These are phyloP conservation scores for Drosophila hamatofila DNA, from an alignment of 2,888 invertebrate genomes.

Conservation along the genomic window DNA sequence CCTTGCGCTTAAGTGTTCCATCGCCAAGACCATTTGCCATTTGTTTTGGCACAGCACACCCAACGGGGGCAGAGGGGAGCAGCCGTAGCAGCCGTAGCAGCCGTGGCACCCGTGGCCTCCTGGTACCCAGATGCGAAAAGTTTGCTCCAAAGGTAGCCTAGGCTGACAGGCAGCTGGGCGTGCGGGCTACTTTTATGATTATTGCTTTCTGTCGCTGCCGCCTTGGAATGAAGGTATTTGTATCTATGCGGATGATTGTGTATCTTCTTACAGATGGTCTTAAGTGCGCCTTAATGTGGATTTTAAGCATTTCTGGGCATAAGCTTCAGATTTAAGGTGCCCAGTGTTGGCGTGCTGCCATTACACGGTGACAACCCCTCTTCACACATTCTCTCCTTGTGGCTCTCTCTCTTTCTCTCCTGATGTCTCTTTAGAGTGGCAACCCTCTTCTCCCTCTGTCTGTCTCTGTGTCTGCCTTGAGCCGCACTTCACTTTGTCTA, in stretches of 20 bases:
- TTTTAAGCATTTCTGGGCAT: constrained; percentile 63
- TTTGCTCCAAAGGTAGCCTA: constrained; percentile 53
- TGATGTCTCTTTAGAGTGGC: constrained; percentile 20
- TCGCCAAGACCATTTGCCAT: constrained; percentile 71
- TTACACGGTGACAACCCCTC: constrained; percentile 26
- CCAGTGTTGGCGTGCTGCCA: constrained; percentile 51
- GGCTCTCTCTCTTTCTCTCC: neutral
- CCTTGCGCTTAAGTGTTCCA: constrained; percentile 73
- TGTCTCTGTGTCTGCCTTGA: constrained; percentile 20
- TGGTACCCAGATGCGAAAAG: constrained; percentile 53
- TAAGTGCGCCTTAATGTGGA: constrained; percentile 64
- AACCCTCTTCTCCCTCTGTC: constrained; percentile 32
- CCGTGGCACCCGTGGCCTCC: constrained; percentile 15
- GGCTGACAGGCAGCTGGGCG: constrained; percentile 37
- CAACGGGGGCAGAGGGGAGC: neutral
- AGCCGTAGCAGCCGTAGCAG: constrained; percentile 1
- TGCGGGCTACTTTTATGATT: constrained; percentile 74
- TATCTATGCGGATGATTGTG: constrained; percentile 21
- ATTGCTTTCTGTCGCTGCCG: constrained; percentile 59
- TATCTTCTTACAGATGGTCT: constrained; percentile 25
- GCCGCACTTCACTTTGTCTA: constrained; percentile 75
- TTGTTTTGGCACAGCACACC: constrained; percentile 59
- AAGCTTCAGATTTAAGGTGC: constrained; percentile 63
- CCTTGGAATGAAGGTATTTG: constrained; percentile 37
- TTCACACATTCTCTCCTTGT: constrained; percentile 3